phyloP scores from a whole-genome alignment of 2,797 vertebrate genomes.

The Pipistrellus pygmaeus region DNA sequence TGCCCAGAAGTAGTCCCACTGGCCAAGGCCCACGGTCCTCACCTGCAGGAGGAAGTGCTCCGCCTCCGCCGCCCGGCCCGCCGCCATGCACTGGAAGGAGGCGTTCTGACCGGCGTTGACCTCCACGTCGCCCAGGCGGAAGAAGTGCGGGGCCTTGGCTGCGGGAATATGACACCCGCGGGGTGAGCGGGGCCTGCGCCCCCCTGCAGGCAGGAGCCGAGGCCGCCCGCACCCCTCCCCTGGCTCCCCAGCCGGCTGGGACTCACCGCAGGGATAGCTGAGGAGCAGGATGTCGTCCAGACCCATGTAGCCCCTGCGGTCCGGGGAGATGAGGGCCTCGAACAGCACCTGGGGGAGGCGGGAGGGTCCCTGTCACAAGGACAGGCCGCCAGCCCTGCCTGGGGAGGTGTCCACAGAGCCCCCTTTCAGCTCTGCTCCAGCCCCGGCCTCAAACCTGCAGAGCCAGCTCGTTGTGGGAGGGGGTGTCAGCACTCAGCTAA shows the following conservation, averaged over 20 bases:
- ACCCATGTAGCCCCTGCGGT: slow-evolving; percentile 95
- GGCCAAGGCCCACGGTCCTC: slow-evolving; percentile 75
- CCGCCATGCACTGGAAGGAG: slow-evolving; percentile 96
- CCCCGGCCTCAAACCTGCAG: background rate
- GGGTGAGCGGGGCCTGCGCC: background rate
- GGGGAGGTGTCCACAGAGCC: background rate
- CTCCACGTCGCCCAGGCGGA: slow-evolving; percentile 96
- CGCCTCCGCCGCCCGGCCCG: slow-evolving; percentile 93
- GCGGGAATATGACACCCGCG: background rate
- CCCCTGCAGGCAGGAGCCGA: background rate
- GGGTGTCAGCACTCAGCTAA: background rate
- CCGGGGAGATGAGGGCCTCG: slow-evolving; percentile 94
- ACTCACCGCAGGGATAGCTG: slow-evolving; percentile 99
- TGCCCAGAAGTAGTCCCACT: background rate
- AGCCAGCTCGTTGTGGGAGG: background rate
- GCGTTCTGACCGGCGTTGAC: slow-evolving; percentile 98
- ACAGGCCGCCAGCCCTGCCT: background rate
- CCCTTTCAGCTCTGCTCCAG: background rate
- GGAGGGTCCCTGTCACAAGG: slow-evolving; percentile 7
- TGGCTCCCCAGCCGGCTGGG: background rate
- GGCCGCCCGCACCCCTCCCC: background rate
- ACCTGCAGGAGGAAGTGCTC: slow-evolving; percentile 97
- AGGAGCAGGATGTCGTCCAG: slow-evolving; percentile 97
- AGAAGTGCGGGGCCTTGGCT: slow-evolving; percentile 98
- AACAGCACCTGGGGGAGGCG: slow-evolving; percentile 92